These are phyloP conservation scores for Phrynocephalus vlangalii DNA, from an alignment of 2,797 vertebrate genomes.

Conservation along the genomic window DNA sequence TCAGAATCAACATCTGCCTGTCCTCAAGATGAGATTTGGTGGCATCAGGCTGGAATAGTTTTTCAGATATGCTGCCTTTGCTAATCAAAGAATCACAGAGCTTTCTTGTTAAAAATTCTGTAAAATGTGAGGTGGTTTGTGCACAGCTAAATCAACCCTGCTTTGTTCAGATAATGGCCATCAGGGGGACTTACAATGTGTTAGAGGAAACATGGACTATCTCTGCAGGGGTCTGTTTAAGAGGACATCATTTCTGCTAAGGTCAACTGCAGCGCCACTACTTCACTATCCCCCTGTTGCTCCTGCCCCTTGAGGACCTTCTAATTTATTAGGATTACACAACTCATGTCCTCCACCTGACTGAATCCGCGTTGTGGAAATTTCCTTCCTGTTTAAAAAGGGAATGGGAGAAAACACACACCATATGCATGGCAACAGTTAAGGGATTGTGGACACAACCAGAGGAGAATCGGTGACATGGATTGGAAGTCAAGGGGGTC, in stretches of 20 bases:
- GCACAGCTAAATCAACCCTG: conserved; percentile 87
- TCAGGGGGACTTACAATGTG: conserved; percentile 85
- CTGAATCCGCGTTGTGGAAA: conserved; percentile 88
- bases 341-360: conserved; percentile 89
- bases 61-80: conserved; percentile 76
- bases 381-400: conserved; percentile 70
- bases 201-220: conserved; percentile 83
- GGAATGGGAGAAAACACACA: not conserved
- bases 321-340: conserved; percentile 93
- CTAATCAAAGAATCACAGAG: conserved; percentile 77
- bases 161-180: conserved; percentile 84
- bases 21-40: conserved; percentile 78
- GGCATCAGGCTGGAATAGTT: conserved; percentile 79
- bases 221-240: conserved; percentile 86
- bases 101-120: conserved; percentile 83
- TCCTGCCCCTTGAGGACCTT: conserved; percentile 87
- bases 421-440: conserved; percentile 55
- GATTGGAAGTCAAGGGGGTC: not conserved
- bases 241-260: conserved; percentile 88
- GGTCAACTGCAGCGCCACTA: conserved; percentile 80
- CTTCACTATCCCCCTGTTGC: conserved; percentile 87
- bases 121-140: conserved; percentile 86
- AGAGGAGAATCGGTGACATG: conserved; percentile 19
- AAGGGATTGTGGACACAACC: conserved; percentile 74
- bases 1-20: conserved; percentile 76